Evolutionary conservation across 1,140 invertebrate species (phyloP), one percentile per base, ranked within the genome.

Genomic region (Brachionus rubens): DNA sequence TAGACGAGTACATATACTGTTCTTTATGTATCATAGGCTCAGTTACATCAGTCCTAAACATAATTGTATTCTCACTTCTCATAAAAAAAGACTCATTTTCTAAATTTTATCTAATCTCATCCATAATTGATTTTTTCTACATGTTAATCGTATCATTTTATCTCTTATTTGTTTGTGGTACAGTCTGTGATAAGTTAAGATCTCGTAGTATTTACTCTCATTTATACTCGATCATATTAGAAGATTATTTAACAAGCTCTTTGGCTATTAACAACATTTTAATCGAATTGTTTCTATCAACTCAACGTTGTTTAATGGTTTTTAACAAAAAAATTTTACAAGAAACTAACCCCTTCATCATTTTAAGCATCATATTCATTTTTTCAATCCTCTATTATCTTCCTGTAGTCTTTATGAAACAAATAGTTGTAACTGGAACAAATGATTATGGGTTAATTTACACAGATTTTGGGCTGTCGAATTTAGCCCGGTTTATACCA

Each of bases 61-160:
- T 24, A 19, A 62, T 36, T 21, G 14, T 62, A 5, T 62, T 62
- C 26, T 19, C 9, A 16, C 36, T 19, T 36, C n/a, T 41, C 9
- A 41, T 16, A 12, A 7, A 40, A 24, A 62, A 14, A 62, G 56
- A 62, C 19, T 36, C 30, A 62, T 40, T 62, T 62, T 62, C n/a
- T 26, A 62, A 43, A 62, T 62, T 62, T 24, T 62, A 62, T 62
- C 16, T 62, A 40, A 26, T 62, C 40, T 62, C 56, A 9, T 36
- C 56, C 6, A 16, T 62, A 40, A 21, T 36, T 40, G 56, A 62
- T 41, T 62, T 40, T 62, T 40, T 36, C 5, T 62, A 62, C 16
- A 36, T 9, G n/a, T 36, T 62, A 16, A 19, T 40, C 2, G 16
- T 62, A 19, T 36, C 21, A 40, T 62, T 40, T 40, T 62, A 62